phyloP scores from a whole-genome alignment of 2,888 invertebrate species.

The Protodeltote pygarga region DNA sequence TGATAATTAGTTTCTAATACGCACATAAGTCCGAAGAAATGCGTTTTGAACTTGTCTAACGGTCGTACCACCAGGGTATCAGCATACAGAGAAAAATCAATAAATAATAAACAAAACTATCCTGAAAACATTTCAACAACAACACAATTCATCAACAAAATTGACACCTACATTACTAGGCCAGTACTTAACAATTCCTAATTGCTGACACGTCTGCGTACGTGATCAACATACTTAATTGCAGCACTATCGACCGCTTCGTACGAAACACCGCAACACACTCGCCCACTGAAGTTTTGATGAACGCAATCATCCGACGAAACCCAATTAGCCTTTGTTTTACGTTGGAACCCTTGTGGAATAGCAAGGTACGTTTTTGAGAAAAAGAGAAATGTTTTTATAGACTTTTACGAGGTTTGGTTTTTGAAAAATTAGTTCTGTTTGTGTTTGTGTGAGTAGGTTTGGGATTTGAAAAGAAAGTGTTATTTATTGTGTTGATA shows the following conservation, averaged over 20 bases:
- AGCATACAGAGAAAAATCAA: no score
- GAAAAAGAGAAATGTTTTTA: conserved; percentile 15
- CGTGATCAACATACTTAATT: conserved; percentile 48
- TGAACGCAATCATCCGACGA: conserved; percentile 47
- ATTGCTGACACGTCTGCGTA: conserved; percentile 34
- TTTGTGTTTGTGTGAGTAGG: neutral
- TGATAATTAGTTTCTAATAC: no score
- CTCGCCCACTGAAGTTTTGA: conserved; percentile 42
- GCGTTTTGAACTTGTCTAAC: no score
- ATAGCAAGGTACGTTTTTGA: conserved; percentile 8
- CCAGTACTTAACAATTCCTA: conserved; percentile 43
- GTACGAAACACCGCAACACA: conserved; percentile 26
- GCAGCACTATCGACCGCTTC: conserved; percentile 36
- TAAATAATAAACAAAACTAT: no score
- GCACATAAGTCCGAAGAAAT: no score
- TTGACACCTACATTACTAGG: conserved; percentile 24
- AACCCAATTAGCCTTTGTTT: conserved; percentile 49
- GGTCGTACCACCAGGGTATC: no score
- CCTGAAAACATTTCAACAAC: conserved; percentile 1
- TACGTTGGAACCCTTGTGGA: conserved; percentile 29
- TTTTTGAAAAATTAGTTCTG: conserved; percentile 13
- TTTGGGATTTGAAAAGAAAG: neutral
- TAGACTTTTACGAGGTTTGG: neutral
- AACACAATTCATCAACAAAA: conserved; percentile 7
- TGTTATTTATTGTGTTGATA: no score